These are phyloP conservation scores for Xylophagus ater DNA, from an alignment of 2,888 invertebrate genomes.

Conservation along the genomic window DNA sequence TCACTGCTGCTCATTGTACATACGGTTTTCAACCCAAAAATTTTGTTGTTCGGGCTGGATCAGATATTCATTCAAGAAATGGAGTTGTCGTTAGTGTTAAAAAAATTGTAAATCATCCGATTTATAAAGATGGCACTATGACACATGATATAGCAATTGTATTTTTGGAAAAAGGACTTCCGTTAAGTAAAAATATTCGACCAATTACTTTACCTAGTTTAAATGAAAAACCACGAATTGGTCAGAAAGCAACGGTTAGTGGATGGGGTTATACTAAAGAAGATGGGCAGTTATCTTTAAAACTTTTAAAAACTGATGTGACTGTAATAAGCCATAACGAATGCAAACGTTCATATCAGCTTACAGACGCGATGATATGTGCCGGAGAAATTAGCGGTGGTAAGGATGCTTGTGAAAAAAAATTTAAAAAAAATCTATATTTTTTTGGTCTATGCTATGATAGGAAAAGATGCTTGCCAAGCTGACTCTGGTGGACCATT, in stretches of 20 bases:
- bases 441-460: too few species aligned
- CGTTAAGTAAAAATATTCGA: conserved; percentile 42
- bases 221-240: conserved; percentile 29
- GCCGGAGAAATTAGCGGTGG: too few species aligned
- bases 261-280: conserved; percentile 29
- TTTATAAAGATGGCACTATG: conserved; percentile 41
- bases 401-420: conserved; percentile 32
- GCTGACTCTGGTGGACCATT: conserved; percentile 4
- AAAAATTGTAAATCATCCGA: conserved; percentile 43
- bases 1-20: conserved; percentile 30
- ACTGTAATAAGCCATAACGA: conserved; percentile 22
- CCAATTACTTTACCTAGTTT: conserved; percentile 49
- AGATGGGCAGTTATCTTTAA: conserved; percentile 18
- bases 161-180: conserved; percentile 41
- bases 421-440: too few species aligned
- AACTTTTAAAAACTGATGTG: conserved; percentile 25
- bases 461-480: conserved; percentile 8
- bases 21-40: too few species aligned
- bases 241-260: conserved; percentile 21
- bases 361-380: conserved; percentile 24
- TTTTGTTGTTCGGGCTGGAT: conserved; percentile 26
- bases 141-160: conserved; percentile 51
- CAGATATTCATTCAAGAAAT: conserved; percentile 18
- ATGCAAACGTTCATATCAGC: conserved; percentile 25
- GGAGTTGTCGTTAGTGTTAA: conserved; percentile 39